These are phyloP conservation scores for Steromphala cineraria DNA, from an alignment of 2,888 invertebrate species.

Conservation along the genomic window DNA sequence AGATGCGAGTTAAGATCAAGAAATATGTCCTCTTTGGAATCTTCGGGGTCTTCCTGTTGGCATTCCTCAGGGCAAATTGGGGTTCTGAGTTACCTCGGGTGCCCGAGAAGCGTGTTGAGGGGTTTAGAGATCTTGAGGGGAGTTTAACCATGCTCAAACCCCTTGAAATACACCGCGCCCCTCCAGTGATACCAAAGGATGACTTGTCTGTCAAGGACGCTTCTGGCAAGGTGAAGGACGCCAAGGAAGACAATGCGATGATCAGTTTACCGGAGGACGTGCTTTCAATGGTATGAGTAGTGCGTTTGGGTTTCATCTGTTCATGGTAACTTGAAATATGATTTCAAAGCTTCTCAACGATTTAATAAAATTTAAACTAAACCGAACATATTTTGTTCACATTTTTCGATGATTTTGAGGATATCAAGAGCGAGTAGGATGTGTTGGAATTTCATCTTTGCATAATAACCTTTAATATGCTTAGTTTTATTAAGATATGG, in stretches of 20 bases:
- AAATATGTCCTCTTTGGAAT: background rate
- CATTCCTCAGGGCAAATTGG: background rate
- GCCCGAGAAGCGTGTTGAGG: background rate
- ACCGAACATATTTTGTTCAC: too few relatives aligned
- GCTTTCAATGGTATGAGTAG: conserved; percentile 26
- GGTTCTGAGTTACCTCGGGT: background rate
- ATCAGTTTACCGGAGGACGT: conserved; percentile 32
- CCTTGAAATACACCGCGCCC: background rate
- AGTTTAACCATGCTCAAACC: background rate
- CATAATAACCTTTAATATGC: too few relatives aligned
- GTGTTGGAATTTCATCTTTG: too few relatives aligned
- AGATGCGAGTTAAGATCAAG: background rate
- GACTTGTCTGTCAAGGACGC: background rate
- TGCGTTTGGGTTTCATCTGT: background rate
- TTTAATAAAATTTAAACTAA: too few relatives aligned
- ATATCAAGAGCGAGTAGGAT: too few relatives aligned
- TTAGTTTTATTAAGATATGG: too few relatives aligned
- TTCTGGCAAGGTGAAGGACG: background rate
- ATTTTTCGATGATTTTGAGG: too few relatives aligned
- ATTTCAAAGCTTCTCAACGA: too few relatives aligned
- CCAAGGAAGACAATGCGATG: background rate
- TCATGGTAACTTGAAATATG: background rate
- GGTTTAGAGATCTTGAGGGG: background rate
- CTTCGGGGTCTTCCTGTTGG: background rate
- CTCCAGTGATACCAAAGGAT: background rate